Base-by-base conservation (phyloP, 2,113 vertebrate genomes). In the Aegithalos caudatus region DNA sequence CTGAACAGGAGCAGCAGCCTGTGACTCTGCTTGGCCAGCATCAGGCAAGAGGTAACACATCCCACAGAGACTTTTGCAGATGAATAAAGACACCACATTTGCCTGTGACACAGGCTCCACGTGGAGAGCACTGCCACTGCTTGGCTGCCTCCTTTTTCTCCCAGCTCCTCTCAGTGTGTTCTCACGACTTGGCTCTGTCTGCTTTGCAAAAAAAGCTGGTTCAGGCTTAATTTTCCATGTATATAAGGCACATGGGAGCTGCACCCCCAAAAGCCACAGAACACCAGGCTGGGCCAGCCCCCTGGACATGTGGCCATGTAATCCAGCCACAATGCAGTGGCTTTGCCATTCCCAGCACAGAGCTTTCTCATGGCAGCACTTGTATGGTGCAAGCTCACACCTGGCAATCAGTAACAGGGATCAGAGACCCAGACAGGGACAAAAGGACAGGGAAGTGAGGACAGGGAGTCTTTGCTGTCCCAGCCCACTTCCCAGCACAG, bases 351-450 rank as follows among this genome's bases (percentile, higher is more conserved):
- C 69, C 50, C 62, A 58, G 45, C 11, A 4, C 48, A 24, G 37
- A 0, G 0, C 58, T 81, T 61, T 56, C 64, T 50, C n/a, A 14
- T 14, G 8, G 64, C 35, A 70, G n/a, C 24, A 4, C 11, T 48
- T 3, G 9, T 17, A 2, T 0, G 1, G 45, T 40, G 16, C 29
- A n/a, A 3, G 10, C 73, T 89, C 18, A 0, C 22, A n/a, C 3
- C 73, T 78, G 91, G 85, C 81, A 96, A 90, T 95, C n/a, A 94
- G 83, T 95, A 90, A 95, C 91, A 77, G 50, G 45, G 91, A 86
- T 53, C 16, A 14, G 57, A 82, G 83, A 76, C 22, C 83, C 66
- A 51, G 31, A 54, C 17, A 16, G 42, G 4, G 19, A 64, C 64
- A 37, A 47, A 53, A 83, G 60, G 28, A 81, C 84, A 42, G 64